A percentile compares a stretch with the other conserved stretches of the same genome.
phyloP scores from a whole-genome alignment of 2,113 vertebrate genomes.

The Suncus etruscus region DNA sequence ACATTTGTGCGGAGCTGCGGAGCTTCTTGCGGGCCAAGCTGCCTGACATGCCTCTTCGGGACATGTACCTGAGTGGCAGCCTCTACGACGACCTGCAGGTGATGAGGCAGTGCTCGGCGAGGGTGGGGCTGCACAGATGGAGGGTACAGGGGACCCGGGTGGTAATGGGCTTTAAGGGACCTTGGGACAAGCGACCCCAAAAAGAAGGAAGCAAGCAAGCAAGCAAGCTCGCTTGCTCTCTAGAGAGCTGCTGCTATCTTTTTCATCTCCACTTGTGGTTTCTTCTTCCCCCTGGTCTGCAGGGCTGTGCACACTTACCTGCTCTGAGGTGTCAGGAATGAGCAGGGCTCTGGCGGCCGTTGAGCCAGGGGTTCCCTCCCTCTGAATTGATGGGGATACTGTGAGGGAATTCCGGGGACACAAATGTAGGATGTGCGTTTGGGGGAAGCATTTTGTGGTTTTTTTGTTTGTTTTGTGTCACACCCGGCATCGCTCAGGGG shows the following conservation, averaged over 20 bases:
- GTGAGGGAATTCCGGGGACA: background rate
- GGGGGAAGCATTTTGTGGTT: background rate
- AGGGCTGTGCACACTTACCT: too few relatives aligned
- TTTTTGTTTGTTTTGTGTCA: too few relatives aligned
- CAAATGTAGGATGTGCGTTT: background rate
- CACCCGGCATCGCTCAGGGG: too few relatives aligned
- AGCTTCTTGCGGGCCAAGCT: slow-evolving; percentile 95
- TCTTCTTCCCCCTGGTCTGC: background rate
- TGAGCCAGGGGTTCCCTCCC: too few relatives aligned
- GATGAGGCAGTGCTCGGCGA: background rate
- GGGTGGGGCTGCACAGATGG: background rate
- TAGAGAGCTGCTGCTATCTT: background rate
- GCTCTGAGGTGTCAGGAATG: too few relatives aligned
- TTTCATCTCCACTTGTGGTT: background rate
- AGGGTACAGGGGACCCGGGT: too few relatives aligned
- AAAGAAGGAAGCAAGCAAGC: background rate
- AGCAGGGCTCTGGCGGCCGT: too few relatives aligned
- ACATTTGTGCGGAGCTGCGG: slow-evolving; percentile 96
- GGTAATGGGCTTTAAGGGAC: too few relatives aligned
- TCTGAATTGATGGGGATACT: background rate
- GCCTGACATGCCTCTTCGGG: slow-evolving; percentile 97
- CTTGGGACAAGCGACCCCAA: too few relatives aligned
- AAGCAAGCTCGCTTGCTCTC: background rate
- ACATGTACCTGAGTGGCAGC: slow-evolving; percentile 99
- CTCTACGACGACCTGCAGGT: slow-evolving; percentile 98